These are phyloP conservation scores for Merodon equestris DNA, from an alignment of 2,888 invertebrate genomes.

Conservation along the genomic window DNA sequence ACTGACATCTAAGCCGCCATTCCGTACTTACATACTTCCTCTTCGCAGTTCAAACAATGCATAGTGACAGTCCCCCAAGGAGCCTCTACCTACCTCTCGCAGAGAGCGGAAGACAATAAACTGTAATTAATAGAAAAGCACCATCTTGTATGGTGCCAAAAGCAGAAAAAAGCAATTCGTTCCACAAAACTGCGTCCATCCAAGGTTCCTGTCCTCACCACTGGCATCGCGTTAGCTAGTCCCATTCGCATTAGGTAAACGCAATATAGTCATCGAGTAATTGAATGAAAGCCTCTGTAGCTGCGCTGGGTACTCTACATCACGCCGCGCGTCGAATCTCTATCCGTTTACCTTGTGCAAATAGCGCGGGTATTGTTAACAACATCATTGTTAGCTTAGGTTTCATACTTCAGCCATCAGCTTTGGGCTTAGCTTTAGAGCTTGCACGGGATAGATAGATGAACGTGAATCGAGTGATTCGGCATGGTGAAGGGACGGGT, in stretches of 20 bases:
- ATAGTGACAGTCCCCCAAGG: conserved; percentile 8
- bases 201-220: conserved; percentile 27
- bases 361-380: conserved; percentile 50
- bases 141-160: conserved; percentile 19
- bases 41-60: conserved; percentile 51
- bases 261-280: background rate
- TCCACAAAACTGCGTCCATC: conserved; percentile 36
- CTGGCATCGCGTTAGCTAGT: background rate
- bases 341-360: conserved; percentile 48
- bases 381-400: conserved; percentile 39
- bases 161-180: conserved; percentile 54
- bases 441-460: too few species aligned
- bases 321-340: conserved; percentile 14
- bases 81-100: conserved; percentile 1
- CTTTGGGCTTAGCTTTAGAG: too few species aligned
- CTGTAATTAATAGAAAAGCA: conserved; percentile 54
- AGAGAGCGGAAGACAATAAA: conserved; percentile 42
- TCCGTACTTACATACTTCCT: conserved; percentile 41
- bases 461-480: too few species aligned
- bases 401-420: too few species aligned
- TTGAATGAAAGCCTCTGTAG: background rate
- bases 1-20: conserved; percentile 22
- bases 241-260: too few species aligned
- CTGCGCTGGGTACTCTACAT: background rate
- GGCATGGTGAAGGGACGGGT: background rate